These are phyloP conservation scores for Terebella lapidaria DNA, from an alignment of 2,888 invertebrate genomes.

Conservation along the genomic window DNA sequence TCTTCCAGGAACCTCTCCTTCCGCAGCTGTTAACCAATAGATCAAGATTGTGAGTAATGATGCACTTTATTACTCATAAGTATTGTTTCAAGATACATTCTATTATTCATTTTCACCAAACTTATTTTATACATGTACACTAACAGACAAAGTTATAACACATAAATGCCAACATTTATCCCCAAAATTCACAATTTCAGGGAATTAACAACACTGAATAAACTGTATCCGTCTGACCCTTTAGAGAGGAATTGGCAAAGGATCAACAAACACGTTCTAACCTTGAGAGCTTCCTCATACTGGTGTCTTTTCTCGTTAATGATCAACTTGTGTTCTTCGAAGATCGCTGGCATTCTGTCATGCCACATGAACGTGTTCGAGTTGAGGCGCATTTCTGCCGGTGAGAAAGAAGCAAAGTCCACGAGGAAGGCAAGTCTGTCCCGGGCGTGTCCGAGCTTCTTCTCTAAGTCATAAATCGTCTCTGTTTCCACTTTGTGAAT, in stretches of 20 bases:
- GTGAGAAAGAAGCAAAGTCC: constrained; percentile 74
- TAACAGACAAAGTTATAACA: too few species aligned
- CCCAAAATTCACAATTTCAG: too few species aligned
- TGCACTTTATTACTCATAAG: too few species aligned
- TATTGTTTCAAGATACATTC: too few species aligned
- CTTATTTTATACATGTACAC: too few species aligned
- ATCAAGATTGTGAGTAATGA: too few species aligned
- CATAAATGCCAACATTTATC: too few species aligned
- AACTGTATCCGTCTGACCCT: too few species aligned
- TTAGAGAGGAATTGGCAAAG: too few species aligned
- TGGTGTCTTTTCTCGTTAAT: constrained; percentile 77
- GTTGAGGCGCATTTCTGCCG: constrained; percentile 82
- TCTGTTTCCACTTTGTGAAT: constrained; percentile 68
- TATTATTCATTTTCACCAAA: too few species aligned
- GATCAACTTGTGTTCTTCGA: constrained; percentile 77
- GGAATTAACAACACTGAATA: too few species aligned
- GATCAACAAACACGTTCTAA: too few species aligned
- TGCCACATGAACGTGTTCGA: constrained; percentile 85
- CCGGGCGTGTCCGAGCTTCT: constrained; percentile 60
- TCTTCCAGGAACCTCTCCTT: constrained; percentile 80
- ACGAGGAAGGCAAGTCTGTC: constrained; percentile 70
- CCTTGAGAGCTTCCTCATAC: constrained; percentile 76
- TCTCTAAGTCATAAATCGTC: constrained; percentile 70
- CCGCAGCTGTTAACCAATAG: constrained; percentile 54
- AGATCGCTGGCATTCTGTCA: constrained; percentile 71